These are phyloP conservation scores for Thalassoma bifasciatum DNA, from an alignment of 2,113 vertebrate species.

Conservation along the genomic window DNA sequence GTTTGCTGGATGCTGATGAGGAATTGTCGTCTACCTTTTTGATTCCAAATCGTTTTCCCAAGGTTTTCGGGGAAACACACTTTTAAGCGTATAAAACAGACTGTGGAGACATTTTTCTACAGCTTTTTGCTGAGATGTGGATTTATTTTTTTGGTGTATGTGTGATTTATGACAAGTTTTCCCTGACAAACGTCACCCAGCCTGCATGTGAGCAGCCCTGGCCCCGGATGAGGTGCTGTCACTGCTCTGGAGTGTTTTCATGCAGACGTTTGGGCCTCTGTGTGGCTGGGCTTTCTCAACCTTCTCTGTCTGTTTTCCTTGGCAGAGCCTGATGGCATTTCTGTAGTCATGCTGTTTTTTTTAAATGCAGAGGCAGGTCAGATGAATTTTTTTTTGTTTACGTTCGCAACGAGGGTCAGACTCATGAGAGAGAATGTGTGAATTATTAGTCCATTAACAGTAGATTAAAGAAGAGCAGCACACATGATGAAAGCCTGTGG, in stretches of 20 bases:
- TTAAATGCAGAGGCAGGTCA: conserved; percentile 70
- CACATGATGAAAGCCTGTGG: conserved; percentile 64
- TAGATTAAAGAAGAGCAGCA: conserved; percentile 69
- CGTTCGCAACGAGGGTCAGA: conserved; percentile 70
- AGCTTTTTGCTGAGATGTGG: not conserved
- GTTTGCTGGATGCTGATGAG: not conserved
- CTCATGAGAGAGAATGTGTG: conserved; percentile 71
- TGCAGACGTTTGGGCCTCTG: conserved; percentile 51
- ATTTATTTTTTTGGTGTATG: not conserved
- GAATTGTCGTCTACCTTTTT: not conserved
- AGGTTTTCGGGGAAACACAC: not conserved
- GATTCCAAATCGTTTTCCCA: not conserved
- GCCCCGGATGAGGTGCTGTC: conserved; percentile 37
- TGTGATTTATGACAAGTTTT: conserved; percentile 17
- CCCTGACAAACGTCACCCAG: conserved; percentile 27
- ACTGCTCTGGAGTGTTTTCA: conserved; percentile 64
- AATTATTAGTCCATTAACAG: conserved; percentile 75
- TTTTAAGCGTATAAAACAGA: no score
- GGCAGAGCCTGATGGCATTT: conserved; percentile 55
- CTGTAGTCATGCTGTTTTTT: conserved; percentile 57
- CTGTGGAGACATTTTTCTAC: not conserved
- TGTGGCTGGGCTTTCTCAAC: conserved; percentile 33
- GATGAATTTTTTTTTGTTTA: conserved; percentile 75
- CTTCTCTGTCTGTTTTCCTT: conserved; percentile 57
- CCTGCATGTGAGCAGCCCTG: conserved; percentile 16